phyloP scores from a whole-genome alignment of 1,140 invertebrate genomes.

The Penaeus japonicus region DNA sequence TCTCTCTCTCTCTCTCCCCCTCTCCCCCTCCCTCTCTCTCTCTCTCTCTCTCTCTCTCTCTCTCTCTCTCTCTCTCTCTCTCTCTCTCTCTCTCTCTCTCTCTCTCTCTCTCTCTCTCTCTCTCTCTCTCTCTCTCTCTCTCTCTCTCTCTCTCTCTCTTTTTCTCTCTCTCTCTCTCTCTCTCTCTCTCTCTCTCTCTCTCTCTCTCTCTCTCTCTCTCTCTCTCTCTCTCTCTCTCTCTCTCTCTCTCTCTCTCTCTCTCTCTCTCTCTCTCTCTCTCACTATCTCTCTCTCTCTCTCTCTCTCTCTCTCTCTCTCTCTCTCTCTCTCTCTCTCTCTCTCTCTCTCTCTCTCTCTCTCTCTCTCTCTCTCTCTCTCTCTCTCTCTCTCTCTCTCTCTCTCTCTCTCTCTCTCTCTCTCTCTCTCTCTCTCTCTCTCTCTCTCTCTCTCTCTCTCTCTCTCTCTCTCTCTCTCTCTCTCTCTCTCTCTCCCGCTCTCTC shows the following conservation, averaged over 20 bases:
- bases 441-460: no score
- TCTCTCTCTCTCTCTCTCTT: neutral
- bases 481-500: no score
- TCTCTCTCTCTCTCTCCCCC: neutral
- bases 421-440: no score
- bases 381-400: no score
- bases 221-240: constrained; percentile 8
- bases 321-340: neutral
- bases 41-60: constrained; percentile 25
- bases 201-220: neutral
- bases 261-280: neutral
- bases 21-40: constrained; percentile 4
- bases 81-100: neutral
- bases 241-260: neutral
- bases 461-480: no score
- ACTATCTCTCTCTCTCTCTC: neutral
- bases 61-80: constrained; percentile 21
- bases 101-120: neutral
- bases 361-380: no score
- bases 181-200: neutral
- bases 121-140: neutral
- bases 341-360: neutral
- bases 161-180: neutral
- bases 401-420: no score
- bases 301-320: neutral